Percentiles rank a stretch among this genome's conserved stretches.
Evolutionary conservation across 1,140 invertebrate species (phyloP).

Genomic region (Drosophila lacteicornis): DNA sequence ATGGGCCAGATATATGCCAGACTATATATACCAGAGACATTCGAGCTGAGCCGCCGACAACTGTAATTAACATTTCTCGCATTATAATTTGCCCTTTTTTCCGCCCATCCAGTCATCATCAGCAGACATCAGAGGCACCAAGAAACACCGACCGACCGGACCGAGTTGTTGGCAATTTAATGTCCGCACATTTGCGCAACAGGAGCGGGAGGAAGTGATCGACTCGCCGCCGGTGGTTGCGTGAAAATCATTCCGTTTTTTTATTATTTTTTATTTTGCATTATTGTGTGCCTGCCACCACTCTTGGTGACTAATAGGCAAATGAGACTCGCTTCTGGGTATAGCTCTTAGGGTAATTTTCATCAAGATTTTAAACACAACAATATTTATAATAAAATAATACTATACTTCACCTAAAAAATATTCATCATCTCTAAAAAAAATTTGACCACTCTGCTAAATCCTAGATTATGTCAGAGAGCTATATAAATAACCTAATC

Average conservation of each 20-base stretch:
- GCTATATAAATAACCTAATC: slow-evolving; percentile 22
- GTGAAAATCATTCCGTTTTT: slow-evolving; percentile 24
- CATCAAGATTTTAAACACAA: background rate
- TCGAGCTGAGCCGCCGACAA: slow-evolving; percentile 40
- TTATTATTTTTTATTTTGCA: slow-evolving; percentile 11
- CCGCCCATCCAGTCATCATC: slow-evolving; percentile 46
- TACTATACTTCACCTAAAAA: background rate
- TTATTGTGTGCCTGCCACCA: slow-evolving; percentile 22
- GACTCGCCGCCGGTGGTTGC: slow-evolving; percentile 12
- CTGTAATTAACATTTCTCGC: slow-evolving; percentile 79
- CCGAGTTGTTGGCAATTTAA: slow-evolving; percentile 66
- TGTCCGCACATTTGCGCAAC: slow-evolving; percentile 65
- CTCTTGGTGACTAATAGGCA: slow-evolving; percentile 61
- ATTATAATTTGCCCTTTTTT: slow-evolving; percentile 79
- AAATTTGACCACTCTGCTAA: background rate
- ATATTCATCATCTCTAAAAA: background rate
- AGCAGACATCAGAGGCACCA: slow-evolving; percentile 27
- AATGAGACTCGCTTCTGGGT: slow-evolving; percentile 29
- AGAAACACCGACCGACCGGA: background rate
- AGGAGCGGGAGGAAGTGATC: slow-evolving; percentile 34
- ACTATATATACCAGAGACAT: slow-evolving; percentile 13
- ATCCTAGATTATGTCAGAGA: slow-evolving; percentile 2
- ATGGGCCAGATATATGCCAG: slow-evolving; percentile 46
- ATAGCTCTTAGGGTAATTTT: slow-evolving; percentile 14
- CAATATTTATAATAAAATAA: background rate